Conservation (phyloP, 2,888 invertebrate genomes). For the Apotomis betuletana region DNA sequence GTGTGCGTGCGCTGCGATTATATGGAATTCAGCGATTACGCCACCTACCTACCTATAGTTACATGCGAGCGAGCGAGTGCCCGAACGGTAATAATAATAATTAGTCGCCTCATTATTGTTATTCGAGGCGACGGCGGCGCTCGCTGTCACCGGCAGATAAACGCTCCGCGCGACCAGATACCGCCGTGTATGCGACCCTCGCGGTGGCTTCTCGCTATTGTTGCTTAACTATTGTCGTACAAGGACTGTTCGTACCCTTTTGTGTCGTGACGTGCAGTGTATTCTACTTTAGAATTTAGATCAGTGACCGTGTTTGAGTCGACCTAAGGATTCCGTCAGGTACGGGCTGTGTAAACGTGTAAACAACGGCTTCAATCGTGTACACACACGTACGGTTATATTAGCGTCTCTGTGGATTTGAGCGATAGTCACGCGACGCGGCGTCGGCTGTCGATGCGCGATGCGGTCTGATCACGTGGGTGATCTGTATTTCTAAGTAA, state of each 20-base stretch:
- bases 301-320: constrained; percentile 55
- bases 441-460: constrained; percentile 13
- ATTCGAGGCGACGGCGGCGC: constrained; percentile 55
- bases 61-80: constrained; percentile 52
- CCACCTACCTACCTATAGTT: constrained; percentile 65
- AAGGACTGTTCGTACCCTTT: constrained; percentile 58
- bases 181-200: constrained; percentile 54
- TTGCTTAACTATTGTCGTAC: constrained; percentile 54
- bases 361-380: constrained; percentile 60
- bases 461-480: constrained; percentile 24
- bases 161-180: constrained; percentile 59
- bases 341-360: constrained; percentile 61
- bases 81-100: constrained; percentile 73
- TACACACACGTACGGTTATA: constrained; percentile 47
- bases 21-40: constrained; percentile 76
- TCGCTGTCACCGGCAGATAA: constrained; percentile 69
- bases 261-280: constrained; percentile 53
- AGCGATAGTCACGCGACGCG: constrained; percentile 56
- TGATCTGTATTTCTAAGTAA: not conserved
- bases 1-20: constrained; percentile 64
- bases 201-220: constrained; percentile 53
- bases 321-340: constrained; percentile 58
- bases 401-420: constrained; percentile 52
- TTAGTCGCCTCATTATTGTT: constrained; percentile 72
- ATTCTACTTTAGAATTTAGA: constrained; percentile 43